A percentile compares a stretch with the other conserved stretches of the same genome.
phyloP scores from a whole-genome alignment of 2,113 vertebrate genomes.

The Pogona vitticeps region DNA sequence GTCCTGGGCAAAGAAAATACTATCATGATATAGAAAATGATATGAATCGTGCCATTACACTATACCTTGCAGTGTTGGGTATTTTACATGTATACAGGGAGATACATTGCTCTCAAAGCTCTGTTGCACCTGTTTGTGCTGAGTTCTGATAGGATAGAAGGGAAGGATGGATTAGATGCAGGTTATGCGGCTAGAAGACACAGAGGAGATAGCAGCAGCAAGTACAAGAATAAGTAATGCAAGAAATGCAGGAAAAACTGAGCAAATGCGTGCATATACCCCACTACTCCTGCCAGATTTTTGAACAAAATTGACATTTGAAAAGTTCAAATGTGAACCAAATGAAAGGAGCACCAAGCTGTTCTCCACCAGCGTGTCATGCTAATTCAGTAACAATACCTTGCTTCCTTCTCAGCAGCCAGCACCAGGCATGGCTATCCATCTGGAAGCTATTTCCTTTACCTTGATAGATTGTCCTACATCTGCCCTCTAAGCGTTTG shows the following conservation, averaged over 20 bases:
- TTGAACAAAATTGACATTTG: slow-evolving; percentile 69
- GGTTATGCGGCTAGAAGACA: slow-evolving; percentile 13
- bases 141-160: neutral
- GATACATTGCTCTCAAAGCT: neutral
- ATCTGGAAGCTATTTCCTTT: slow-evolving; percentile 72
- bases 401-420: slow-evolving; percentile 70
- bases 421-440: slow-evolving; percentile 67
- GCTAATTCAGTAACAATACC: slow-evolving; percentile 72
- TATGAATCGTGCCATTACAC: neutral
- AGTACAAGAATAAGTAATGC: slow-evolving; percentile 27
- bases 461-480: slow-evolving; percentile 71
- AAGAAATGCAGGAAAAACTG: slow-evolving; percentile 44
- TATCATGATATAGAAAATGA: neutral
- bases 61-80: neutral
- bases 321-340: slow-evolving; percentile 72
- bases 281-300: slow-evolving; percentile 54
- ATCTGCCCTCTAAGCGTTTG: slow-evolving; percentile 73
- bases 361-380: slow-evolving; percentile 64
- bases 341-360: slow-evolving; percentile 65
- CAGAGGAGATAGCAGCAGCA: neutral
- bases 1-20: neutral
- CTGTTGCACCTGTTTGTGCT: slow-evolving; percentile 15
- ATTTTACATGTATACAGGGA: neutral
- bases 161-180: slow-evolving; percentile 22
- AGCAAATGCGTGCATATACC: slow-evolving; percentile 48